Evolutionary conservation across 2,888 invertebrate species (phyloP).

Genomic region (Hylaea fasciaria): DNA sequence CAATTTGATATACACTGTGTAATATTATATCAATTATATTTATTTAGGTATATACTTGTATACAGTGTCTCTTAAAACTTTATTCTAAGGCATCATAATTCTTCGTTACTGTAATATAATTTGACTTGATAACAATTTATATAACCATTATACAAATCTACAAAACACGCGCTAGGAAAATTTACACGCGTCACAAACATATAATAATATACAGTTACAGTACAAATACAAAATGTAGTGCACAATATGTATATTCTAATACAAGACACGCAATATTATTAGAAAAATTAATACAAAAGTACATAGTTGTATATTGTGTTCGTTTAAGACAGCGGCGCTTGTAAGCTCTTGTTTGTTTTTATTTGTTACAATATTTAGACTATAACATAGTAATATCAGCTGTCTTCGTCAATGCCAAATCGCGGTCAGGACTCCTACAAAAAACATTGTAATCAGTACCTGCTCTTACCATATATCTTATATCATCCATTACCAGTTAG

Average conservation of each 20-base stretch:
- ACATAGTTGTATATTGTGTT: not conserved
- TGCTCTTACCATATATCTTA: not conserved
- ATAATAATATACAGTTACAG: slow-evolving; percentile 1
- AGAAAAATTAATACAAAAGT: slow-evolving; percentile 25
- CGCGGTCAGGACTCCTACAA: slow-evolving; percentile 73
- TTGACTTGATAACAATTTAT: slow-evolving; percentile 20
- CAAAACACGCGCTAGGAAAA: slow-evolving; percentile 1
- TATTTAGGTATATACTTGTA: not conserved
- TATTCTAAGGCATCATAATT: slow-evolving; percentile 13
- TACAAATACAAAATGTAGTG: slow-evolving; percentile 17
- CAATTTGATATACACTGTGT: slow-evolving; percentile 43
- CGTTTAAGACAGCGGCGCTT: slow-evolving; percentile 6
- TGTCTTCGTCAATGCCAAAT: slow-evolving; percentile 65
- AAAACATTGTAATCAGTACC: slow-evolving; percentile 32
- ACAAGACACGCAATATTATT: slow-evolving; percentile 1
- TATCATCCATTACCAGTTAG: not conserved
- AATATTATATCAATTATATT: slow-evolving; percentile 6
- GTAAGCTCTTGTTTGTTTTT: not conserved
- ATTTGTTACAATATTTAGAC: slow-evolving; percentile 31
- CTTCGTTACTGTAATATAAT: slow-evolving; percentile 5
- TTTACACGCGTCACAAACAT: not conserved
- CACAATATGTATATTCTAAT: slow-evolving; percentile 1
- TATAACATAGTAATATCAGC: slow-evolving; percentile 72
- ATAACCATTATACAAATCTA: not conserved
- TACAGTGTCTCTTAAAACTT: not conserved